A percentile compares a stretch with the other conserved stretches of the same genome.
Conservation (phyloP, 1,140 invertebrate genomes). For the Meloidogyne hapla region DNA sequence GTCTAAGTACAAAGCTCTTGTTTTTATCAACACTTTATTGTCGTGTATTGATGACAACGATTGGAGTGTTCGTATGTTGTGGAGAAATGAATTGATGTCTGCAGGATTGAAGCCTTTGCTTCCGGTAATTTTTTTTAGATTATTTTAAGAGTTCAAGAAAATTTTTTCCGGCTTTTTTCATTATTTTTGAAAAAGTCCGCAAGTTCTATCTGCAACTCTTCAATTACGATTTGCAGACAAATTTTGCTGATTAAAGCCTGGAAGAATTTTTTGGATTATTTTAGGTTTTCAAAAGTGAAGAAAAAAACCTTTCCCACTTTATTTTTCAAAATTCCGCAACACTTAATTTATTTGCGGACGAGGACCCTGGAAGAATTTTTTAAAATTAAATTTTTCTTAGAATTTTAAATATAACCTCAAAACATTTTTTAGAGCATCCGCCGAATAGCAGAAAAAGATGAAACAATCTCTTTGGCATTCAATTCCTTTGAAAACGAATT, state of each 20-base stretch:
- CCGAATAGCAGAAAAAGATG: constrained; percentile 23
- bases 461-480: constrained; percentile 26
- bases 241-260: no score
- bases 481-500: constrained; percentile 27
- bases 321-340: no score
- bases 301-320: no score
- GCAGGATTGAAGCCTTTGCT: constrained; percentile 34
- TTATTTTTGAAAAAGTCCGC: not conserved
- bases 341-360: not conserved
- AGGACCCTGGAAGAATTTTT: no score
- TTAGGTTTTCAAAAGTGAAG: no score
- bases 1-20: constrained; percentile 34
- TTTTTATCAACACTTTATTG: constrained; percentile 36
- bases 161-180: not conserved
- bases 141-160: no score
- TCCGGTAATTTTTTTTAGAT: constrained; percentile 37
- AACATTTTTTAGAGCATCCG: constrained; percentile 28
- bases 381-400: no score
- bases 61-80: constrained; percentile 46
- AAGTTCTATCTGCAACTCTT: not conserved
- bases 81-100: constrained; percentile 37
- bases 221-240: no score
- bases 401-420: not conserved
- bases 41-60: constrained; percentile 37
- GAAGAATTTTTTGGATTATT: no score